phyloP scores from a whole-genome alignment of 2,113 vertebrate genomes.

The Callospermophilus lateralis region DNA sequence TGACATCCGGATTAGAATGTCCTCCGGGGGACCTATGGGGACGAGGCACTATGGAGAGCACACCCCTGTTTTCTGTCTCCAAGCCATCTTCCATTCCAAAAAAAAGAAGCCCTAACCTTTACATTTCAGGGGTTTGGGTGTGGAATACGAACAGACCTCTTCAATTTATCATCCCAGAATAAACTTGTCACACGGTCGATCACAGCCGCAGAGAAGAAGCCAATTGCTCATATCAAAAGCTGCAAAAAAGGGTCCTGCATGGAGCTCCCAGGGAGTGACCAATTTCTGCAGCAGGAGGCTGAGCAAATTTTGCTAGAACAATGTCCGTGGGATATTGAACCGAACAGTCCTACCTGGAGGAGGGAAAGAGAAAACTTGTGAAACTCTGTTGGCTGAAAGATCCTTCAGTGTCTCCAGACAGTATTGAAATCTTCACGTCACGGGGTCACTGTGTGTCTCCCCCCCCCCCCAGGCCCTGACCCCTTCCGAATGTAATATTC shows the following conservation, averaged over 20 bases:
- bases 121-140: neutral
- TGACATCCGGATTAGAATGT: neutral
- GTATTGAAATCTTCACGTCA: neutral
- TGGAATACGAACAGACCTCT: neutral
- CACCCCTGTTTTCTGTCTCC: neutral
- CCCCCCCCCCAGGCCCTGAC: fast-evolving
- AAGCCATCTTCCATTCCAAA: neutral
- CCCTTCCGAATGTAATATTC: neutral
- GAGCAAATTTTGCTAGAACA: neutral
- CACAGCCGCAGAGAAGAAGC: neutral
- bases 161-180: slow-evolving; percentile 67
- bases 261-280: slow-evolving; percentile 48
- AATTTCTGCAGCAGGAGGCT: neutral
- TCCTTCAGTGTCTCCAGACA: neutral
- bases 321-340: neutral
- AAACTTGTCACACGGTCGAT: neutral
- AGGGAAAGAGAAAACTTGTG: neutral
- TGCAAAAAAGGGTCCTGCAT: neutral
- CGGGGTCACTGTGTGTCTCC: neutral
- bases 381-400: neutral
- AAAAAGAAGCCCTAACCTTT: slow-evolving; percentile 62
- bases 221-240: neutral
- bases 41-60: neutral
- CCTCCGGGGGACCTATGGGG: neutral
- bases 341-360: neutral